Evolutionary conservation across 1,140 invertebrate genomes (phyloP), one percentile per base, ranked within the genome.

Genomic region (Oreohelix idahoensis): DNA sequence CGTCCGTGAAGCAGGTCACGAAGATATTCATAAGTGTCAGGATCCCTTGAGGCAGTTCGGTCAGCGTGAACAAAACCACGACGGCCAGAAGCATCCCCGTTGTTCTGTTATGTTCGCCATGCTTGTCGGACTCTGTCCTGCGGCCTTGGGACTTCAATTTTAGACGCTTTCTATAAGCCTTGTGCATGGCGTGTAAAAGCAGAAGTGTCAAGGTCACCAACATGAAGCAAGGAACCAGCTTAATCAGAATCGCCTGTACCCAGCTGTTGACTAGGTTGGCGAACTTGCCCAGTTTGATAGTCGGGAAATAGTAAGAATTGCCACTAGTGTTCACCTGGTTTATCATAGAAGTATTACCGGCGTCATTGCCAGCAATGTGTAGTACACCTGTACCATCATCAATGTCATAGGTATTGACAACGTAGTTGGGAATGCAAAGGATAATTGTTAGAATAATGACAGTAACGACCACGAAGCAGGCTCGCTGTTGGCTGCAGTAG

Each of bases 81-180:
- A 98, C 96, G 0, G 97, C 97, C 8, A 98, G 93, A 11, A 98
- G 93, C 95, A 99, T 97, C 83, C 95, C 95, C 0, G 97, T 98
- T 0, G 97, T 98, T 84, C 97, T 94, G 90, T 97, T 96, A 1
- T 96, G 95, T 84, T 92, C 90, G n/a, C 88, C 83, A 66, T 91
- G 89, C 53, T 89, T 89, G 73, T 92, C 90, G 1, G 88, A 88
- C 78, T 92, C 91, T 42, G 90, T 88, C 74, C 88, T 89, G 23
- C 87, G 83, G 11, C 92, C 90, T 71, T 90, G 88, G 4, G 88
- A 89, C 81, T 90, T 91, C 29, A 92, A 85, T 36, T 84, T 85
- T 58, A 91, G 83, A n/a, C 91, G 89, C 66, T 91, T 90, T 32
- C 91, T 86, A 82, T 93, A 90, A 11, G 93, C 92, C 36, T 93